Conservation (phyloP, 2,888 invertebrate species). For the Pollenia griseotomentosa region DNA sequence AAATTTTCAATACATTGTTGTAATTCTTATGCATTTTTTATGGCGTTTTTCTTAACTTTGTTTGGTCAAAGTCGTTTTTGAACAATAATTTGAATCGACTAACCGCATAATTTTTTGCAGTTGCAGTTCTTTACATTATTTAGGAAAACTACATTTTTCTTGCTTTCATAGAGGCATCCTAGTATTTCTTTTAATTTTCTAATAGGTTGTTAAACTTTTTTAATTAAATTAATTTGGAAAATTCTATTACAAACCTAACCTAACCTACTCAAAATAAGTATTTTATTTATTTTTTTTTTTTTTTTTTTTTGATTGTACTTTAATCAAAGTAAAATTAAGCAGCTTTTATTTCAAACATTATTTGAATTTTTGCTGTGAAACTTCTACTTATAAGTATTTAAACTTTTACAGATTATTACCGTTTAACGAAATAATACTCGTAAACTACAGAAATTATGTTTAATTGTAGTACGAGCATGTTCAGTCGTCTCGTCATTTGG, state of each 20-base stretch:
- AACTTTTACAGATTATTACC: conserved; percentile 24
- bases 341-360: not conserved
- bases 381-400: conserved; percentile 7
- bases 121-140: not conserved
- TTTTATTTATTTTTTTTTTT: too few species aligned
- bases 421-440: conserved; percentile 40
- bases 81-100: not conserved
- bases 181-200: too few species aligned
- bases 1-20: conserved; percentile 22
- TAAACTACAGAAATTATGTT: conserved; percentile 57
- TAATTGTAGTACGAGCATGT: conserved; percentile 31
- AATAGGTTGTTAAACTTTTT: too few species aligned
- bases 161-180: not conserved
- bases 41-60: not conserved
- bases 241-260: too few species aligned
- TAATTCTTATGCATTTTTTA: conserved; percentile 5
- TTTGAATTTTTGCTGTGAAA: not conserved
- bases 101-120: not conserved
- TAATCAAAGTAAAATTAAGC: too few species aligned
- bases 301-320: too few species aligned
- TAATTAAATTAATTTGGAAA: too few species aligned
- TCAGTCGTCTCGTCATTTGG: conserved; percentile 18
- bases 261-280: too few species aligned
- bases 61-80: not conserved
- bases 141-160: not conserved